Evolutionary conservation across 2,113 vertebrate species (phyloP).

Genomic region (Cyanocitta stelleri): DNA sequence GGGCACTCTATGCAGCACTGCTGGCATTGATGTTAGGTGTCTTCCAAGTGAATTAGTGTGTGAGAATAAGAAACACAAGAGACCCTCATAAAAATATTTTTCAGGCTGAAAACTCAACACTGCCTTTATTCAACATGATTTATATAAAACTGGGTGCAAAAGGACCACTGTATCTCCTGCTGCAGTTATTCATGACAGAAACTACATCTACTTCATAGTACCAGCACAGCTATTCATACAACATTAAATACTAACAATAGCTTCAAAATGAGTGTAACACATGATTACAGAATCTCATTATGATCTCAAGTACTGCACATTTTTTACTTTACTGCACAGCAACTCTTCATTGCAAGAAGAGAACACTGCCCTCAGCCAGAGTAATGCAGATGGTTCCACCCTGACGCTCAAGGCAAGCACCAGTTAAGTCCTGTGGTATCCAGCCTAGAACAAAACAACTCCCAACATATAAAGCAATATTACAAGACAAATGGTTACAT

Average conservation of each 20-base stretch:
- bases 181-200: background rate
- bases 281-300: background rate
- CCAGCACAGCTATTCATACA: background rate
- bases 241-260: background rate
- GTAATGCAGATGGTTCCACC: background rate
- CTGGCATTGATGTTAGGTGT: background rate
- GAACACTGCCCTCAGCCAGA: background rate
- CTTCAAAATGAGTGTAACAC: background rate
- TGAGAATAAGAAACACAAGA: background rate
- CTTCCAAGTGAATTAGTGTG: background rate
- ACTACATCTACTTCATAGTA: background rate
- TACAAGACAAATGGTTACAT: background rate
- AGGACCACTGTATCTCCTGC: background rate
- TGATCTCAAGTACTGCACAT: background rate
- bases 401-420: background rate
- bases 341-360: background rate
- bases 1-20: rapidly evolving
- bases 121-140: background rate
- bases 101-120: background rate
- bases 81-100: background rate
- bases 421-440: background rate
- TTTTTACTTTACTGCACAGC: background rate
- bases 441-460: background rate
- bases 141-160: background rate
- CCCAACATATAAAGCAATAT: background rate